These are phyloP conservation scores for Lamprologus callipterus DNA, from an alignment of 2,113 vertebrate genomes.

Conservation along the genomic window DNA sequence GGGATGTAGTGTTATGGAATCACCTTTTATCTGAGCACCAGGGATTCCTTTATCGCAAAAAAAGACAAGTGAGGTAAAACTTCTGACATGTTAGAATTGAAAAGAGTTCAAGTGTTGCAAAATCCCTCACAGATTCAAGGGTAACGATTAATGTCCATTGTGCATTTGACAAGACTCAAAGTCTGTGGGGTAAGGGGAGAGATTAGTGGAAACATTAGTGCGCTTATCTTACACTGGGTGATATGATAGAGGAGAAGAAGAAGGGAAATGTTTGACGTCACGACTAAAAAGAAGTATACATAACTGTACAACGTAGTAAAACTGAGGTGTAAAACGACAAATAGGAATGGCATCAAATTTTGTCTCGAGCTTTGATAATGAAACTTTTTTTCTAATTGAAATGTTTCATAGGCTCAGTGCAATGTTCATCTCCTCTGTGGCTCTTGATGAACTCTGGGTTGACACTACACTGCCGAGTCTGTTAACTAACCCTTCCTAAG, in stretches of 20 bases:
- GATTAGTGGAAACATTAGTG: background rate
- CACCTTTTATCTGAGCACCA: slow-evolving; percentile 56
- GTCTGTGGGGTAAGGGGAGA: background rate
- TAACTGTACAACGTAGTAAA: background rate
- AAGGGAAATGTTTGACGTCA: background rate
- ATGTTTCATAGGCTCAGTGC: slow-evolving; percentile 1
- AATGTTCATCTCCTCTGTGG: slow-evolving; percentile 17
- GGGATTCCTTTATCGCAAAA: slow-evolving; percentile 33
- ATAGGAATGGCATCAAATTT: slow-evolving; percentile 27
- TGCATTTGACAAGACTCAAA: slow-evolving; percentile 23
- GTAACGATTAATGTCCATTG: slow-evolving; percentile 6
- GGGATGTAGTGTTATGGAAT: slow-evolving; percentile 44
- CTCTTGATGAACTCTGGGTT: slow-evolving; percentile 25
- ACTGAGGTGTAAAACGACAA: background rate
- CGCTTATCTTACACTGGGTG: background rate
- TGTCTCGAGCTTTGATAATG: background rate
- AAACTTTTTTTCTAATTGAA: background rate
- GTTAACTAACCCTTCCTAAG: background rate
- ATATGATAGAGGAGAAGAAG: background rate
- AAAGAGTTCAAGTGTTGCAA: slow-evolving; percentile 32
- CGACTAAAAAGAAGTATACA: background rate
- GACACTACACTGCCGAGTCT: background rate
- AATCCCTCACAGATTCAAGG: background rate
- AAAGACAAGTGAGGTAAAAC: slow-evolving; percentile 37
- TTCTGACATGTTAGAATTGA: slow-evolving; percentile 33